Evolutionary conservation across 2,113 vertebrate species (phyloP).

Genomic region (Alces alces): DNA sequence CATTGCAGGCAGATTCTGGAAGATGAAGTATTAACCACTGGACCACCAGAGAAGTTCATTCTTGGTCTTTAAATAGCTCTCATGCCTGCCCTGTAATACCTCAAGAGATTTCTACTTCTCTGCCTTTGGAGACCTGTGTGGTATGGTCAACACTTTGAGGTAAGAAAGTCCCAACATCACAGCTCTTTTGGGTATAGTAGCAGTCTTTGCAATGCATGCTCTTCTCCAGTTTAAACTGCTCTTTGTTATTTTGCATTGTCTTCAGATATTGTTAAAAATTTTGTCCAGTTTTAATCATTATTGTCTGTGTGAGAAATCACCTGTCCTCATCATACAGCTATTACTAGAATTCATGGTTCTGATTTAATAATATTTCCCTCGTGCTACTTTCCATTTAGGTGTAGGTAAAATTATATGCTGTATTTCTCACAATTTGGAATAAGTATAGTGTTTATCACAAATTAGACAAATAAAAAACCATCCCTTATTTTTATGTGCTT

Average conservation of each 20-base stretch:
- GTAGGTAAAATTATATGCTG: neutral
- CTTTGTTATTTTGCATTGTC: neutral
- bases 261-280: neutral
- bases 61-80: neutral
- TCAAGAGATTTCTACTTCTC: neutral
- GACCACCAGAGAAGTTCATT: neutral
- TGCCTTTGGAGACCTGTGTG: neutral
- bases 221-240: neutral
- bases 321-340: neutral
- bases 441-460: neutral
- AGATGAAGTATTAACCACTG: neutral
- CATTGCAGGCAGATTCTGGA: neutral
- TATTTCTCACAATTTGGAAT: constrained; percentile 2
- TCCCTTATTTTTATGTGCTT: neutral
- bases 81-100: neutral
- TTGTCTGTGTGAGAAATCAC: neutral
- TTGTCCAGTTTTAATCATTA: neutral
- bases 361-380: neutral
- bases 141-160: neutral
- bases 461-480: neutral
- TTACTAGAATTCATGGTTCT: neutral
- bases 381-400: neutral
- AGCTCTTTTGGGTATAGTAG: neutral
- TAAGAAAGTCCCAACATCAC: neutral
- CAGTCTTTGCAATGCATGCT: neutral